A percentile compares a stretch with the other conserved stretches of the same genome.
phyloP scores from a whole-genome alignment of 1,140 invertebrate species.

The Myzus persicae region DNA sequence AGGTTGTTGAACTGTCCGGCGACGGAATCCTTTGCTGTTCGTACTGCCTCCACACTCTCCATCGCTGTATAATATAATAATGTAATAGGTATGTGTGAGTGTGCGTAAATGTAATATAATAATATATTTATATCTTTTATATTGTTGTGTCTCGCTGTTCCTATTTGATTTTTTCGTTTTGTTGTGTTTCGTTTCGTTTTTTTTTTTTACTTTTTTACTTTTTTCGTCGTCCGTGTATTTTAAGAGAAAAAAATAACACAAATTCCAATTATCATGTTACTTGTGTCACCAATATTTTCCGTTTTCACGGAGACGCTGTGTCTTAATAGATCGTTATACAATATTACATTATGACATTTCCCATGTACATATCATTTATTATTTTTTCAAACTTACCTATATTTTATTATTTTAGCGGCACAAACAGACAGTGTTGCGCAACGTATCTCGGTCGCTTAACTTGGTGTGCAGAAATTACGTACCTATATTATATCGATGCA shows the following conservation, averaged over 20 bases:
- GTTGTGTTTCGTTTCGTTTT: neutral
- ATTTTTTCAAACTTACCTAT: neutral
- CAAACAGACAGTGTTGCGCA: neutral
- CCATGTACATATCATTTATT: neutral
- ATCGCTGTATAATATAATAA: neutral
- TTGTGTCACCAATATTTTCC: neutral
- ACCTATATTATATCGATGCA: no score
- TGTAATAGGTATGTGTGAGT: neutral
- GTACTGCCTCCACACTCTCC: neutral
- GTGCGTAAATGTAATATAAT: neutral
- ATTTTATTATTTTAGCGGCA: neutral
- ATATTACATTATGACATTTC: neutral
- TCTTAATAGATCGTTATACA: neutral
- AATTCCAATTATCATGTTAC: neutral
- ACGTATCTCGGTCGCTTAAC: neutral
- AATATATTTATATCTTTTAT: conserved; percentile 19
- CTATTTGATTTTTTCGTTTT: neutral
- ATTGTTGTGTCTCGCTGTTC: neutral
- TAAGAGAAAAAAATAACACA: neutral
- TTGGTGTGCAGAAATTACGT: neutral
- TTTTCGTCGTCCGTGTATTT: neutral
- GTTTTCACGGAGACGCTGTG: neutral
- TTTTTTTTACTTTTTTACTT: neutral
- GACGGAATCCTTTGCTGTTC: conserved; percentile 49
- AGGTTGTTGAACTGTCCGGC: conserved; percentile 52